Conservation (phyloP, 2,113 vertebrate genomes). For the Aptenodytes forsteri region DNA sequence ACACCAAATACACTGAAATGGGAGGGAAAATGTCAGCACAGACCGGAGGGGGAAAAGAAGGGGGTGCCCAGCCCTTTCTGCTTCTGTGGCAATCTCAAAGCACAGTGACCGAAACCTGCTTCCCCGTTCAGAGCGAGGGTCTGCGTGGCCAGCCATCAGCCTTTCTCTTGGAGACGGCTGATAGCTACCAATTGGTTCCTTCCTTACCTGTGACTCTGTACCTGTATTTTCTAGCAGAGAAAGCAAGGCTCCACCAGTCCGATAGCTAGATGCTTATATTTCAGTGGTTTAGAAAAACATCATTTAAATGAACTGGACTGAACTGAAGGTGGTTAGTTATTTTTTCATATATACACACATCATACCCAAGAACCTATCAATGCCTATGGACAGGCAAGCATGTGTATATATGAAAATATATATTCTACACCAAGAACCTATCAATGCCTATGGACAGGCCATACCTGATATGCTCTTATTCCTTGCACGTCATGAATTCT, state of each 20-base stretch:
- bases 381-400: not conserved
- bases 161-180: not conserved
- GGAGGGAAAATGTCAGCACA: not conserved
- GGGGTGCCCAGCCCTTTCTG: not conserved
- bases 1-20: not conserved
- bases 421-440: not conserved
- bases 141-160: not conserved
- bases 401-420: too few species aligned
- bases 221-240: not conserved
- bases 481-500: not conserved
- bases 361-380: not conserved
- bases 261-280: not conserved
- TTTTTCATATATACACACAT: not conserved
- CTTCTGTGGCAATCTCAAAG: not conserved
- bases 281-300: not conserved
- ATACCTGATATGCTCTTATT: not conserved
- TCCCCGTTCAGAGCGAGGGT: not conserved
- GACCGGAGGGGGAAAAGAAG: not conserved
- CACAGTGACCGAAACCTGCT: not conserved
- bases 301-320: not conserved
- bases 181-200: not conserved
- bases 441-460: not conserved
- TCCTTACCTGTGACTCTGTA: not conserved
- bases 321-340: not conserved
- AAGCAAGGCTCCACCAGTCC: not conserved